Conservation (phyloP, 2,888 invertebrate species). For the Temnothorax unifasciatus region DNA sequence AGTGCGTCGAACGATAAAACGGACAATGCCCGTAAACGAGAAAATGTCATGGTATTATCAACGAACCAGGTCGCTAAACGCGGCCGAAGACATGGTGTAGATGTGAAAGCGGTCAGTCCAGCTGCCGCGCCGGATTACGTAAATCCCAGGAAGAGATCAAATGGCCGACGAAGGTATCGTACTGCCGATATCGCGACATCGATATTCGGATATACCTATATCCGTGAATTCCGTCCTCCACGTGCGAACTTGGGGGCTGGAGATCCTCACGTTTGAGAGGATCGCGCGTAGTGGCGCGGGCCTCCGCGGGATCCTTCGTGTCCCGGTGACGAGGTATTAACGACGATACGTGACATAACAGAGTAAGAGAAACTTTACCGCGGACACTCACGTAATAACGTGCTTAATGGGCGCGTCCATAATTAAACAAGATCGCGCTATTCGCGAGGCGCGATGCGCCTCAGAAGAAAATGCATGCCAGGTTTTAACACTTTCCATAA, state of each 20-base stretch:
- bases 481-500: neutral
- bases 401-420: constrained; percentile 21
- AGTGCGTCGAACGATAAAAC: neutral
- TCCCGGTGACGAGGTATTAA: constrained; percentile 44
- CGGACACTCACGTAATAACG: constrained; percentile 40
- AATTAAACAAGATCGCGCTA: constrained; percentile 31
- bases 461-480: neutral
- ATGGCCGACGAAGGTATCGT: constrained; percentile 62
- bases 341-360: constrained; percentile 41
- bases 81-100: constrained; percentile 72
- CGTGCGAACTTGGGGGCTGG: neutral
- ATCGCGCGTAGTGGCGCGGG: neutral
- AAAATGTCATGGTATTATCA: constrained; percentile 58
- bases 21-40: constrained; percentile 27
- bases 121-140: constrained; percentile 79
- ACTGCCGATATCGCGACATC: constrained; percentile 70
- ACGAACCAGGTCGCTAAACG: constrained; percentile 69
- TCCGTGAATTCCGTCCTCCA: neutral
- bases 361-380: constrained; percentile 35
- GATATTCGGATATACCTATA: constrained; percentile 41
- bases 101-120: constrained; percentile 83
- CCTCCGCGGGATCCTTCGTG: neutral
- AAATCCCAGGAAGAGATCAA: constrained; percentile 81
- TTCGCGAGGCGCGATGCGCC: neutral
- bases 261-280: neutral